phyloP scores from a whole-genome alignment of 2,797 vertebrate species.

The Choloepus didactylus region DNA sequence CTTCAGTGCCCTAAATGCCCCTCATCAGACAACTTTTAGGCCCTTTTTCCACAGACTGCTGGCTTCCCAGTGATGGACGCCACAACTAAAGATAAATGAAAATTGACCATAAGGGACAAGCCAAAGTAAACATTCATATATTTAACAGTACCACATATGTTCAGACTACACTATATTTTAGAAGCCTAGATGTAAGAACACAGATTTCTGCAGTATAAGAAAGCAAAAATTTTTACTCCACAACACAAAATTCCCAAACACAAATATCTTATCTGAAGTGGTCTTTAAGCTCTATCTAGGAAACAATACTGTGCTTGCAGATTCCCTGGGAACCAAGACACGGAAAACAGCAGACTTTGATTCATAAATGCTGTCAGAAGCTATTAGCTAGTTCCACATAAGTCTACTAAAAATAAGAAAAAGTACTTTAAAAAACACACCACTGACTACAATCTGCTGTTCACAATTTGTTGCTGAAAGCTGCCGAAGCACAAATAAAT shows the following conservation, averaged over 20 bases:
- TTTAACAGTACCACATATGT: not conserved
- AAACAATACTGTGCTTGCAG: not conserved
- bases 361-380: not conserved
- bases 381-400: not conserved
- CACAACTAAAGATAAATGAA: slow-evolving; percentile 63
- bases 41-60: slow-evolving; percentile 69
- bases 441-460: not conserved
- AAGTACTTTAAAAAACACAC: slow-evolving; percentile 34
- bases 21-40: slow-evolving; percentile 60
- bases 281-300: not conserved
- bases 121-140: not conserved
- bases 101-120: not conserved
- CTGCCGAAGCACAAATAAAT: not conserved
- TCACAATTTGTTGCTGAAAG: slow-evolving; percentile 58
- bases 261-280: not conserved
- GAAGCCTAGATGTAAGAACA: not conserved
- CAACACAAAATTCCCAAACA: slow-evolving; percentile 34
- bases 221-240: not conserved
- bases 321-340: not conserved
- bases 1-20: slow-evolving; percentile 61
- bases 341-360: slow-evolving; percentile 32
- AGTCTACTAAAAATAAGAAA: slow-evolving; percentile 34
- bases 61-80: slow-evolving; percentile 33
- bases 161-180: not conserved
- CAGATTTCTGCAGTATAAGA: slow-evolving; percentile 5